Conservation (phyloP, 1,140 invertebrate species). For the Drosophila varians region DNA sequence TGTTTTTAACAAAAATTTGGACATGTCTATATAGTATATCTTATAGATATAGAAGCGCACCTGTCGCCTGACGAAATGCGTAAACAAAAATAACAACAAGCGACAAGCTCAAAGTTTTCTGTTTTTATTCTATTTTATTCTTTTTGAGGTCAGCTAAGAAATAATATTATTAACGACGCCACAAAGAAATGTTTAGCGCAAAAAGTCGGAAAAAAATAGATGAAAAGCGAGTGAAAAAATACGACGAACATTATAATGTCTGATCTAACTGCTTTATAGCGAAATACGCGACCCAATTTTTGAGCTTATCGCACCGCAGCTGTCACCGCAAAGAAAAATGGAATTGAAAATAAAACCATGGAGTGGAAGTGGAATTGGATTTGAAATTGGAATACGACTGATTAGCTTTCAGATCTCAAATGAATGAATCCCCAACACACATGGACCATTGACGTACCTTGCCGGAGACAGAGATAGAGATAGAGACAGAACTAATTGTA, state of each 20-base stretch:
- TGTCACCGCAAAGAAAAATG: slow-evolving; percentile 26
- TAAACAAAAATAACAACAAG: slow-evolving; percentile 76
- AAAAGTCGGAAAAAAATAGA: slow-evolving; percentile 43
- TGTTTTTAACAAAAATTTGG: slow-evolving; percentile 11
- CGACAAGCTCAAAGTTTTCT: slow-evolving; percentile 66
- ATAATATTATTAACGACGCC: slow-evolving; percentile 71
- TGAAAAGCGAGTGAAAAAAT: slow-evolving; percentile 18
- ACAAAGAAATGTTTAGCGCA: slow-evolving; percentile 69
- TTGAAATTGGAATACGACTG: slow-evolving; percentile 15
- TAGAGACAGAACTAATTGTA: slow-evolving; percentile 30
- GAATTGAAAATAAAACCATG: slow-evolving; percentile 7
- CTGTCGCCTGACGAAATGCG: slow-evolving; percentile 70
- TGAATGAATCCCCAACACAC: slow-evolving; percentile 58
- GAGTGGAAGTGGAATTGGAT: slow-evolving; percentile 10
- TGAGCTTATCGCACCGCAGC: slow-evolving; percentile 61
- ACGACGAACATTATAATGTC: slow-evolving; percentile 30
- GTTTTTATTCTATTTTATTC: slow-evolving; percentile 29
- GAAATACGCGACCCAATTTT: slow-evolving; percentile 74
- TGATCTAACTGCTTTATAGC: slow-evolving; percentile 69
- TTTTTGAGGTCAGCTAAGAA: slow-evolving; percentile 67
- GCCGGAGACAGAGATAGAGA: slow-evolving; percentile 1
- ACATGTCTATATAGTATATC: slow-evolving; percentile 31
- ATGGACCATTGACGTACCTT: slow-evolving; percentile 53
- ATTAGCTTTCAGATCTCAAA: slow-evolving; percentile 48
- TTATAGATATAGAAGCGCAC: slow-evolving; percentile 64